Evolutionary conservation across 2,797 vertebrate species (phyloP).

Genomic region (Acrocephalus scirpaceus): DNA sequence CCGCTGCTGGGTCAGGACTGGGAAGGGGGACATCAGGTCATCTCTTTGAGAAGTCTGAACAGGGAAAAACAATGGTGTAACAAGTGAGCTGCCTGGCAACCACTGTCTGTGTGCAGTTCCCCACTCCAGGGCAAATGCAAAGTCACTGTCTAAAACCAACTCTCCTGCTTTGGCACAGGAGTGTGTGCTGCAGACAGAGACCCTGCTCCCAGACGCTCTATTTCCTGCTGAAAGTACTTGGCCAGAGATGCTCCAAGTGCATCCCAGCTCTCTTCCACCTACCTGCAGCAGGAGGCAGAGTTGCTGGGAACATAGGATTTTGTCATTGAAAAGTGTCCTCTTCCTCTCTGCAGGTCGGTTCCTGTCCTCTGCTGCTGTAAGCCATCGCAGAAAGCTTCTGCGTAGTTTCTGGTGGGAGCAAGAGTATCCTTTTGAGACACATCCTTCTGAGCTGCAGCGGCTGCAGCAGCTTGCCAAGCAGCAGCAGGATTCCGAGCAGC

Average conservation of each 20-base stretch:
- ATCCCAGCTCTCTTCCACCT: neutral
- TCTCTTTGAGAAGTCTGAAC: neutral
- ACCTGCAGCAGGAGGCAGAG: neutral
- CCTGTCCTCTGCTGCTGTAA: neutral
- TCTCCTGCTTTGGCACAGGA: neutral
- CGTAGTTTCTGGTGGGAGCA: accelerated
- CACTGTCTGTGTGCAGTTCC: neutral
- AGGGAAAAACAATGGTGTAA: neutral
- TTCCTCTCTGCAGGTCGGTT: neutral
- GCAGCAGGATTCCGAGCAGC: neutral
- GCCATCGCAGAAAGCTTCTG: neutral
- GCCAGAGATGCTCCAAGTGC: neutral
- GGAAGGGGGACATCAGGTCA: neutral
- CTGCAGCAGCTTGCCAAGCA: neutral
- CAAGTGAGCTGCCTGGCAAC: neutral
- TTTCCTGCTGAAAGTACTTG: neutral
- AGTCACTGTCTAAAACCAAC: neutral
- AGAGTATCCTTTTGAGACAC: neutral
- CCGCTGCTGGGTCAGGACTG: neutral
- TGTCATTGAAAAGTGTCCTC: neutral
- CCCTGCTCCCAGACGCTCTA: accelerated
- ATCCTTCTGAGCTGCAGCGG: neutral
- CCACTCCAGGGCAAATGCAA: neutral
- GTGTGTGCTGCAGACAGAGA: neutral
- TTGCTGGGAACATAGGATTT: neutral